A percentile compares a stretch with the other conserved stretches of the same genome.
Conservation (phyloP, 2,113 vertebrate species). For the Pycnonotus jocosus region DNA sequence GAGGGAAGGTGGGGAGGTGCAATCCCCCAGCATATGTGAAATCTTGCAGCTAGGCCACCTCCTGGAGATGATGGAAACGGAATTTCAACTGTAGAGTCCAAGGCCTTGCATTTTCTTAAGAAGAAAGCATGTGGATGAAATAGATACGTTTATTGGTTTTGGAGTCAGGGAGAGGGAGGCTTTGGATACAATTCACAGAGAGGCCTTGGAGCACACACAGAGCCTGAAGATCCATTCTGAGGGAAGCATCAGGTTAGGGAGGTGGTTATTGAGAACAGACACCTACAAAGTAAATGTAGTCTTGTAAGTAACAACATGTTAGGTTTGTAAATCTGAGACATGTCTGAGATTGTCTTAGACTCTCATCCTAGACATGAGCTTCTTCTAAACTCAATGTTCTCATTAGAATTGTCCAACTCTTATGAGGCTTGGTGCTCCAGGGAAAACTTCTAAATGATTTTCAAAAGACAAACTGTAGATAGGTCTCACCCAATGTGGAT, state of each 20-base stretch:
- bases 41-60: neutral
- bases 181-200: neutral
- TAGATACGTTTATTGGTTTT: neutral
- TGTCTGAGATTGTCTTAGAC: neutral
- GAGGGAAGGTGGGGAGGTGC: neutral
- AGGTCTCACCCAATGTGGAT: neutral
- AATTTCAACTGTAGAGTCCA: neutral
- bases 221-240: neutral
- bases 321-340: neutral
- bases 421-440: neutral
- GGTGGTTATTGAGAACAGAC: neutral
- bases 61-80: neutral
- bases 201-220: fast-evolving
- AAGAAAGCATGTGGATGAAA: neutral
- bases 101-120: neutral
- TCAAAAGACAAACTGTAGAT: neutral
- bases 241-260: neutral
- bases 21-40: neutral
- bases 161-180: neutral
- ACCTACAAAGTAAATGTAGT: neutral
- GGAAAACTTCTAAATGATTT: neutral
- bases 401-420: neutral
- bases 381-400: neutral
- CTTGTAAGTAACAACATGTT: neutral
- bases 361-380: neutral